Evolutionary conservation across 53 echinoderm and acorn worm genomes (phyloP).

Genomic region (Hippasteria phrygiana): DNA sequence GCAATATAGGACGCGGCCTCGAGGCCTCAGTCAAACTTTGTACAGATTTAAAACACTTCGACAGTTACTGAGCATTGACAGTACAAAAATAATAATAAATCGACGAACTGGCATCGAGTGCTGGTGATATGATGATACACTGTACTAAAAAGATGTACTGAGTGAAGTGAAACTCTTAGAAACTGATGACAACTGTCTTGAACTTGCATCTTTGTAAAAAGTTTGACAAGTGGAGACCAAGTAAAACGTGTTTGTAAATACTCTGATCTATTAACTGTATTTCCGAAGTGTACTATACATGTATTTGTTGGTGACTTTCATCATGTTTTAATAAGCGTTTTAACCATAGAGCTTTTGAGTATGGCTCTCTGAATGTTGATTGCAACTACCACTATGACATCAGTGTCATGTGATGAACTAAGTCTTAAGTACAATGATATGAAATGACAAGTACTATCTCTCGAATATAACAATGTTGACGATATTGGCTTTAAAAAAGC

Average conservation of each 20-base stretch:
- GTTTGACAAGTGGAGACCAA: slow-evolving; percentile 44
- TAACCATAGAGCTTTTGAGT: slow-evolving; percentile 16
- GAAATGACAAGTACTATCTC: background rate
- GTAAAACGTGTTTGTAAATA: slow-evolving; percentile 50
- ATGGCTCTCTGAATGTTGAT: slow-evolving; percentile 2
- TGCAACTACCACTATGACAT: slow-evolving; percentile 4
- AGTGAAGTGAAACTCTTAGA: background rate
- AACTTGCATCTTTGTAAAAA: slow-evolving; percentile 37
- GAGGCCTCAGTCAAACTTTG: background rate
- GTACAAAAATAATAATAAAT: background rate
- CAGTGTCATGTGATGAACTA: slow-evolving; percentile 9
- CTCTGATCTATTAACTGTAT: background rate
- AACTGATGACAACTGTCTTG: slow-evolving; percentile 3
- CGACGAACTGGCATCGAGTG: slow-evolving; percentile 60
- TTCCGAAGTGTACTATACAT: slow-evolving; percentile 12
- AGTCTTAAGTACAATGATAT: slow-evolving; percentile 2
- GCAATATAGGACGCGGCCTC: slow-evolving; percentile 55
- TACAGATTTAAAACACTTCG: slow-evolving; percentile 28
- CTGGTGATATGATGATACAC: slow-evolving; percentile 52
- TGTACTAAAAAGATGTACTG: slow-evolving; percentile 23
- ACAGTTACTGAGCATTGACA: slow-evolving; percentile 39
- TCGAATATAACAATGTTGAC: slow-evolving; percentile 25
- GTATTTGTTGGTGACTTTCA: slow-evolving; percentile 5
- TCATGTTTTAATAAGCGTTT: slow-evolving; percentile 11
- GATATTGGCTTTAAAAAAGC: slow-evolving; percentile 42